Evolutionary conservation across 92 coral and sea anemone species (phyloP), one percentile per base, ranked within the genome.

Genomic region (Palythoa caribaeorum): DNA sequence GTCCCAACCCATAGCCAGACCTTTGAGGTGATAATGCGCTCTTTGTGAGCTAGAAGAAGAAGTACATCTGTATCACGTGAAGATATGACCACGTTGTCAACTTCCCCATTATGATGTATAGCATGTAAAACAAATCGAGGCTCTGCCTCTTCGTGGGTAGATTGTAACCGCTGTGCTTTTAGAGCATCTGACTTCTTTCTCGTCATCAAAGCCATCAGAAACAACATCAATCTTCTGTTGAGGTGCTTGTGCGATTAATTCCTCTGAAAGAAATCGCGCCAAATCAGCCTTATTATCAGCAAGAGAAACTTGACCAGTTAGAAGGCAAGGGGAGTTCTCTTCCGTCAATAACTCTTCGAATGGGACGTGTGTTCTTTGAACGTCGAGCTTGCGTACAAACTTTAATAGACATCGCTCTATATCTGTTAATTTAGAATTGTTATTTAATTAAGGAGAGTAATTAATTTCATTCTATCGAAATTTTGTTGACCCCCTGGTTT

Each of bases 281-380:
- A 90, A 50, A 77, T 93, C 92, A 66, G 93, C 72, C 88, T 88
- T 93, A 92, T 93, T 93, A 6, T 93, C 89, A 60, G 91, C 89
- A 63, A 93, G 78, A 8, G 83, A 93, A 76, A 66, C 80, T 84
- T 80, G 88, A 39, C 94, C 92, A 91, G 55, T 78, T 88, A 60
- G 88, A 6, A 36, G 94, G 92, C 57, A 93, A 88, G 37, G 95
- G 93, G 17, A 90, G 87, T 15, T 21, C 78, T 38, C 68, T 69
- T 38, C 83, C 77, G 63, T 90, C 95, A 84, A 88, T 90, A 28
- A 40, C 47, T 40, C 5, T 40, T 40, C 47, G 47, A 40, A 90
- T 88, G 35, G 91, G 94, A 38, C 76, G 76, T 75, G 91, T 60
- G 20, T 84, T 73, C 84, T 73, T 83, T 48, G 88, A 77, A 10